Percentiles rank a stretch among this genome's conserved stretches.
phyloP scores from a whole-genome alignment of 2,888 invertebrate genomes.

The Kuschelorhynchus macadamiae region DNA sequence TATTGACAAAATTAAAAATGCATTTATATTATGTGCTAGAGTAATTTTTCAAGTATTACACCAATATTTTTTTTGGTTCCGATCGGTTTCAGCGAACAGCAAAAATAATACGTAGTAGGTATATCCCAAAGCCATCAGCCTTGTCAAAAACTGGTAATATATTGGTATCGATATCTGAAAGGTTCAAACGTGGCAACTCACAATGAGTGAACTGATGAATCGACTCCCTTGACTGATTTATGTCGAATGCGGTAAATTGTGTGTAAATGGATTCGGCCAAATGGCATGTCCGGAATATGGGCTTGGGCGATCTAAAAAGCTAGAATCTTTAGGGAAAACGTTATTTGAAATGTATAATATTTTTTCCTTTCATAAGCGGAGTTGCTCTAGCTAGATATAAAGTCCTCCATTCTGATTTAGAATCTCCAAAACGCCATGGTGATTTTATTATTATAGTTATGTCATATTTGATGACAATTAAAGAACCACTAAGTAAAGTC shows the following conservation, averaged over 20 bases:
- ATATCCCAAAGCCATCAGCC: conserved; percentile 75
- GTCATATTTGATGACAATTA: no score
- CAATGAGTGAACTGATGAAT: conserved; percentile 69
- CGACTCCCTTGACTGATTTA: conserved; percentile 69
- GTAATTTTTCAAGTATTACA: no score
- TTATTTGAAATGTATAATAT: neutral
- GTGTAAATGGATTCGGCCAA: conserved; percentile 61
- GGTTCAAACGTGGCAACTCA: conserved; percentile 60
- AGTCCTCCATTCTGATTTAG: no score
- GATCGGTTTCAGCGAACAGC: neutral
- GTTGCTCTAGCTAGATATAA: no score
- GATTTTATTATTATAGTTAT: no score
- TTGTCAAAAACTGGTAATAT: conserved; percentile 81
- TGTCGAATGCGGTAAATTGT: conserved; percentile 69
- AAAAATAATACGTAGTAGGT: conserved; percentile 41
- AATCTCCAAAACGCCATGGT: no score
- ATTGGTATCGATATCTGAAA: conserved; percentile 72
- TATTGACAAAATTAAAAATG: no score
- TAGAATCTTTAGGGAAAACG: neutral
- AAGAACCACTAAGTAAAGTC: no score
- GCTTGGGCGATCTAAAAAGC: conserved; percentile 1
- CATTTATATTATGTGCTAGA: no score
- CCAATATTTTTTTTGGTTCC: no score
- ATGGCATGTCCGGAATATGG: conserved; percentile 28
- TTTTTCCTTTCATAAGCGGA: no score